Evolutionary conservation across 2,888 invertebrate species (phyloP), one percentile per base, ranked within the genome.

Genomic region (Luffia ferchaultella): DNA sequence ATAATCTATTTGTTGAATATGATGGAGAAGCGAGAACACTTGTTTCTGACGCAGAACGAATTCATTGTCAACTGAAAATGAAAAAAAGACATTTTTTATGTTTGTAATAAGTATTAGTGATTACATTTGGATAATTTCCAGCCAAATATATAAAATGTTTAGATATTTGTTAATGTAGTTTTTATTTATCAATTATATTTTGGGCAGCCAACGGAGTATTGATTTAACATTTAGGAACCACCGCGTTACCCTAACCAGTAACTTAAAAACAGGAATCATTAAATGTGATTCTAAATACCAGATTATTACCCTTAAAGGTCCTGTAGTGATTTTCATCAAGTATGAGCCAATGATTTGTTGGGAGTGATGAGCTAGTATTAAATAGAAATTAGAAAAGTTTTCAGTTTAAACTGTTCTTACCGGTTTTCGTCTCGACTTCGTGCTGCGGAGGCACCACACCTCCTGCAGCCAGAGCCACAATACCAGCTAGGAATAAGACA

Each of bases 11-110:
- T 56, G 73, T 42, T 68, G 64, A 5, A 70, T 62, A 44, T 70
- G 69, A 57, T 68, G 65, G 48, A 72, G 64, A 2, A 76, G 63
- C 19, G 64, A 59, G 46, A 69, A 67, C 42, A 77, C 59, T 30
- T 55, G 61, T 55, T 67, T 70, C 57, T 76, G 73, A 20, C 60
- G 63, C 12, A 49, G 19, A 18, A 68, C 54, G 49, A 58, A 63
- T 1, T 53, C 48, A n/a, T 50, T 49, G 43, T 50, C 51, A 44
- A 54, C 55, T 55, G 48, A 9, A 53, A 49, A 17, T 30, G n/a
- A n/a, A n/a, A n/a, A n/a, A n/a, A n/a, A n/a, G n/a, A n/a, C n/a
- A n/a, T 46, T 20, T 3, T 18, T 9, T 45, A 16, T 16, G n/a
- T n/a, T n/a, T n/a, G n/a, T 43, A 43, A 7, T 16, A 43, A 15